These are phyloP conservation scores for Drosophila antonietae DNA, from an alignment of 2,888 invertebrate genomes.

Conservation along the genomic window DNA sequence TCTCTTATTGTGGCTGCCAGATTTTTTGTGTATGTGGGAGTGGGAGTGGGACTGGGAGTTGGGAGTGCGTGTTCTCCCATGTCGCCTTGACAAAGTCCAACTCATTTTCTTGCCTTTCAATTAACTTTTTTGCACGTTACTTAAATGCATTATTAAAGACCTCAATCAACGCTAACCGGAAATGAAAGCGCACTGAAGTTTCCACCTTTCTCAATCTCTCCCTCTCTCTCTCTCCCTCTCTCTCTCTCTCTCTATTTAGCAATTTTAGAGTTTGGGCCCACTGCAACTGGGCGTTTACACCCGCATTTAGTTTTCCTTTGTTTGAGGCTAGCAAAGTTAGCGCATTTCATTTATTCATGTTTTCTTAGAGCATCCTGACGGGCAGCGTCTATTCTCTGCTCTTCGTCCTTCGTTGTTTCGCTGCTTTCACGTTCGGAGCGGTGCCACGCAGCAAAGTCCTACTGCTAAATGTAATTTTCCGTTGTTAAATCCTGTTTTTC, in stretches of 20 bases:
- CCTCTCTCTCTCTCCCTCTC: conserved; percentile 9
- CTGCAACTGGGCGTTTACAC: conserved; percentile 63
- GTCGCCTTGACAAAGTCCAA: conserved; percentile 15
- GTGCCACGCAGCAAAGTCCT: conserved; percentile 56
- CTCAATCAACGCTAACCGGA: conserved; percentile 70
- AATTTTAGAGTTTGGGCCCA: conserved; percentile 10
- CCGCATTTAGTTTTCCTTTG: conserved; percentile 74
- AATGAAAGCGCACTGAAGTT: conserved; percentile 54
- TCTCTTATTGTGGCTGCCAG: conserved; percentile 47
- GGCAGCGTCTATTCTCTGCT: neutral
- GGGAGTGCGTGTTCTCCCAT: neutral
- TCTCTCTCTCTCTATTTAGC: conserved; percentile 2
- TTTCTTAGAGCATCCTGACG: conserved; percentile 54
- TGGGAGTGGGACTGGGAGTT: neutral
- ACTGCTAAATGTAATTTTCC: conserved; percentile 79
- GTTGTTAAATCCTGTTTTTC: conserved; percentile 80
- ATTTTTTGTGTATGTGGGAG: conserved; percentile 29
- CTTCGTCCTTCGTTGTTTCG: conserved; percentile 9
- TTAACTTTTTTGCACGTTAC: conserved; percentile 35
- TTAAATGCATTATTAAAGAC: conserved; percentile 61
- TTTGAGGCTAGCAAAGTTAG: conserved; percentile 69
- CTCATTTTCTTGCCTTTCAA: conserved; percentile 38
- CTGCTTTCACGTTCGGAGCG: conserved; percentile 5
- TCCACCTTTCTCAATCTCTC: conserved; percentile 3
- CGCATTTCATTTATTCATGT: conserved; percentile 79